Evolutionary conservation across 2,797 vertebrate genomes (phyloP).

Genomic region (Typhlichthys subterraneus): DNA sequence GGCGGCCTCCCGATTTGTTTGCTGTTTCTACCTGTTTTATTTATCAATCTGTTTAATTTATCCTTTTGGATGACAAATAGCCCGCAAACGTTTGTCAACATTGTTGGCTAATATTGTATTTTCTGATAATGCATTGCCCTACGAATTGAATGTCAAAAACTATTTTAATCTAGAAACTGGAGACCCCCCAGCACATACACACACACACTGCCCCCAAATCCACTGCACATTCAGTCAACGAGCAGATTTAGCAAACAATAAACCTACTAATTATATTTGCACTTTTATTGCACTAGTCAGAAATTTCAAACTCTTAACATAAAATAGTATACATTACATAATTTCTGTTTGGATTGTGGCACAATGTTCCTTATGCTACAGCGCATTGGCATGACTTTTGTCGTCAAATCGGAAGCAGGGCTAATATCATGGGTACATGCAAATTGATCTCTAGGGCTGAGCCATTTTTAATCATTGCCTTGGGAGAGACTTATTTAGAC

Average conservation of each 20-base stretch:
- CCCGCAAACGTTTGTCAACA: background rate
- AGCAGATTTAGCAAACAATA: no score
- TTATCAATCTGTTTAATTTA: constrained; percentile 1
- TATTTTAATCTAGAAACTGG: no score
- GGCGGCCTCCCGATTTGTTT: constrained; percentile 45
- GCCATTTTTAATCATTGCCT: constrained; percentile 44
- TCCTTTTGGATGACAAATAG: background rate
- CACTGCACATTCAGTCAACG: no score
- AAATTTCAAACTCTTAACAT: no score
- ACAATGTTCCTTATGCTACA: no score
- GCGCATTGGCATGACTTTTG: constrained; percentile 4
- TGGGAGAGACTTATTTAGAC: constrained; percentile 48
- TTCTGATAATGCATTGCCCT: background rate
- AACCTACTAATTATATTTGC: background rate
- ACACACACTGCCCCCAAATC: no score
- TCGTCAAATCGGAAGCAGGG: constrained; percentile 32
- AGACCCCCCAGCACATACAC: no score
- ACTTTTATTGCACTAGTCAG: background rate
- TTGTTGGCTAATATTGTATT: background rate
- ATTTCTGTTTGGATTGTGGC: no score
- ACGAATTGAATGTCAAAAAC: no score
- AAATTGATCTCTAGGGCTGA: constrained; percentile 43
- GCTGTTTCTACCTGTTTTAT: constrained; percentile 2
- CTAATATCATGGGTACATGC: constrained; percentile 54
- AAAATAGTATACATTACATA: background rate